Base-by-base conservation (phyloP, 2,113 vertebrate species). In the Callaeas wilsoni region DNA sequence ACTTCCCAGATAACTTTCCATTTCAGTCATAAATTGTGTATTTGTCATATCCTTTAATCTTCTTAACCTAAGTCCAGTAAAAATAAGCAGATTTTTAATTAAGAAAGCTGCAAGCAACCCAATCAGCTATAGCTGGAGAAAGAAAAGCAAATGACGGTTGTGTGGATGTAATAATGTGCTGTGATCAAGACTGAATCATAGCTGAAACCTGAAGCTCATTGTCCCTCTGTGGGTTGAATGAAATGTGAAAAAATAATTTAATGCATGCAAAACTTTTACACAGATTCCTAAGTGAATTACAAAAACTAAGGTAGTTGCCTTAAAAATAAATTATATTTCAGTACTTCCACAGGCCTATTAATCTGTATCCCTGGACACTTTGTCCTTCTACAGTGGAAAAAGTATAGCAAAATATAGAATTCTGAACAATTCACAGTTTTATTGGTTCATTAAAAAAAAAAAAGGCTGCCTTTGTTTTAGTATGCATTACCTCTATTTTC, bases 11-110 rank as follows among this genome's bases (percentile, higher is more conserved):
- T 41, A 91, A 59, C 2, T 93, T 93, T 91, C 32, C 12, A n/a
- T 80, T 95, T 92, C 75, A 89, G 37, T 87, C 52, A 85, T 80
- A 90, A 94, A 70, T 73, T 65, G 57, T 79, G 37, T 77, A 82
- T 91, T 92, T 75, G 81, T 69, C 65, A 33, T 68, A 81, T 82
- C 57, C 60, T 93, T 94, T 96, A 95, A 94, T 93, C 96, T 95
- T 93, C 93, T 94, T 97, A 95, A 67, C 20, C 12, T 93, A 88
- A 91, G 55, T 90, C 79, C 76, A 89, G 81, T 94, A 78, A 93
- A 97, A 97, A 97, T 93, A 96, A 97, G 59, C 90, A 96, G 47
- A 81, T 37, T 94, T 96, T 94, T 96, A 97, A 97, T 96, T 95
- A 94, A 94, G 93, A 97, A 97, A 97, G 76, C 95, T 97, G 94